phyloP scores from a whole-genome alignment of 2,797 vertebrate species.

The Phoebastria nigripes region DNA sequence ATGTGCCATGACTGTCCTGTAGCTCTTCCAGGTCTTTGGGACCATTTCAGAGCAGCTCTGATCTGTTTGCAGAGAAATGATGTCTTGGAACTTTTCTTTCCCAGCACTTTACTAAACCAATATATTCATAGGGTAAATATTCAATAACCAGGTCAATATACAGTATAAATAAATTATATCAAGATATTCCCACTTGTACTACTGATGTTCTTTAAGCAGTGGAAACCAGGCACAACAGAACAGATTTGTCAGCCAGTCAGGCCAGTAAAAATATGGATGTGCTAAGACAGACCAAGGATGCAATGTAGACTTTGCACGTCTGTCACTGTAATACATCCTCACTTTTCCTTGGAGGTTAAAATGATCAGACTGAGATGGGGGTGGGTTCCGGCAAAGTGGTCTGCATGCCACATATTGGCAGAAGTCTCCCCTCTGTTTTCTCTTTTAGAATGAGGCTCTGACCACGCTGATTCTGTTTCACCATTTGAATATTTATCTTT shows the following conservation, averaged over 20 bases:
- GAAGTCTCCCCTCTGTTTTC: neutral
- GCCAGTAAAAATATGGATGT: neutral
- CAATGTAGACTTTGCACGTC: neutral
- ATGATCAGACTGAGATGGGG: neutral
- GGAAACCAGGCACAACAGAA: too few relatives aligned
- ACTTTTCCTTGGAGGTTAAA: neutral
- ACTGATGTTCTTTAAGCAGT: neutral
- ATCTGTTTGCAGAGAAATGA: neutral
- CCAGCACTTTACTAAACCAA: neutral
- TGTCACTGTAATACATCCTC: neutral
- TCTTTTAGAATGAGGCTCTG: neutral
- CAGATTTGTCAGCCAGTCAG: neutral
- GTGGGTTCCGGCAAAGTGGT: neutral
- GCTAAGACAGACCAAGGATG: too few relatives aligned
- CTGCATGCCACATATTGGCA: neutral
- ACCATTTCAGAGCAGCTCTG: neutral
- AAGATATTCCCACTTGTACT: neutral
- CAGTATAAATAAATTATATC: neutral
- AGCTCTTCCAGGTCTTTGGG: neutral
- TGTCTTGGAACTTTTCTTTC: neutral
- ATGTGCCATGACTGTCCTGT: too few relatives aligned
- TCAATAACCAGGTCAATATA: neutral
- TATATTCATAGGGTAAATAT: neutral
- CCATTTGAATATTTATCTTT: neutral
- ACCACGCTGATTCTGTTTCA: neutral